Conservation (phyloP, 1,140 invertebrate species). For the Drosophila nannoptera region DNA sequence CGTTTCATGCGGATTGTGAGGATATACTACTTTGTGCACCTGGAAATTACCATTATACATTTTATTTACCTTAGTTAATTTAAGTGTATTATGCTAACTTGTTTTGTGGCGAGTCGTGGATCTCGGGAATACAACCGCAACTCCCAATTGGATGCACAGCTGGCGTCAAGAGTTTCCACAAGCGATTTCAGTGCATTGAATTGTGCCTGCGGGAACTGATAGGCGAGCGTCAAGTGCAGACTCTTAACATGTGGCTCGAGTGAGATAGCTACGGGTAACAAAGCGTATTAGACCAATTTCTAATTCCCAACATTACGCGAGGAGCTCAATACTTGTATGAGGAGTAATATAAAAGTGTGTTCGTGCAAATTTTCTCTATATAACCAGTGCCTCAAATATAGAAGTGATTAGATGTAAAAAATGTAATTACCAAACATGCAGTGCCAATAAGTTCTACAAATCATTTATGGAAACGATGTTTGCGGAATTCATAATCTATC, state of each 20-base stretch:
- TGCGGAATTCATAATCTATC: not conserved
- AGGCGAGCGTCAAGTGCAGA: constrained; percentile 91
- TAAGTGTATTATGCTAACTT: constrained; percentile 80
- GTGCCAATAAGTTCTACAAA: not conserved
- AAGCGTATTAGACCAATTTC: constrained; percentile 52
- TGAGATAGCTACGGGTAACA: constrained; percentile 82
- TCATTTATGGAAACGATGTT: not conserved
- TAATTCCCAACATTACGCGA: not conserved
- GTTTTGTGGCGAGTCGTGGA: constrained; percentile 85
- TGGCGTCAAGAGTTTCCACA: constrained; percentile 85
- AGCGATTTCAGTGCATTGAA: constrained; percentile 86
- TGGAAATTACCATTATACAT: constrained; percentile 59
- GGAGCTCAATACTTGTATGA: constrained; percentile 14
- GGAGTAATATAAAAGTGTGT: not conserved
- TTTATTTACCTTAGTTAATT: not conserved
- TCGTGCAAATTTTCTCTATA: not conserved
- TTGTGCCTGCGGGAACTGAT: constrained; percentile 88
- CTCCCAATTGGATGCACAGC: constrained; percentile 87
- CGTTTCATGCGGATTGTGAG: constrained; percentile 86
- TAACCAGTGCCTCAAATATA: not conserved
- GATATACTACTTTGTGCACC: constrained; percentile 90
- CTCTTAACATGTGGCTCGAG: constrained; percentile 90
- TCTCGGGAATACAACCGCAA: constrained; percentile 92
- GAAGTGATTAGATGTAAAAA: not conserved
- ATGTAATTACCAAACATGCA: not conserved